These are phyloP conservation scores for Synergus itoensis DNA, from an alignment of 2,888 invertebrate species.

Conservation along the genomic window DNA sequence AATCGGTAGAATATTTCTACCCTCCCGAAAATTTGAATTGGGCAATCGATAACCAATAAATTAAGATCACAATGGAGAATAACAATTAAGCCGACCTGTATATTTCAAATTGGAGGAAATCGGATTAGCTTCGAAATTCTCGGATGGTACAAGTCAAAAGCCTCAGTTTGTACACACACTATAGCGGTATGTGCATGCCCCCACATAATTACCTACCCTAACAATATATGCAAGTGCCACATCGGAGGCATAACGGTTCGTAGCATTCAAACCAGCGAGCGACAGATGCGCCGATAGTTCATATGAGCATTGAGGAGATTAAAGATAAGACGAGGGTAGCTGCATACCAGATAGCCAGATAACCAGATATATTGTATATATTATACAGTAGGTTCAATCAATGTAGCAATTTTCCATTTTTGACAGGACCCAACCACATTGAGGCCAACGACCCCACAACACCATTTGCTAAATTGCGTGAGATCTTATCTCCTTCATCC, in stretches of 20 bases:
- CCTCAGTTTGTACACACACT: constrained; percentile 21
- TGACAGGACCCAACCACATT: constrained; percentile 46
- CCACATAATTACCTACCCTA: constrained; percentile 19
- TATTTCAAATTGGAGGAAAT: constrained; percentile 18
- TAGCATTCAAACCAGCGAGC: constrained; percentile 30
- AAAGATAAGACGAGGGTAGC: constrained; percentile 48
- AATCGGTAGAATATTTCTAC: background rate
- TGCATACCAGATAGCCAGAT: background rate
- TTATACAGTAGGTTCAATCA: constrained; percentile 31
- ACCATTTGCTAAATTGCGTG: constrained; percentile 50
- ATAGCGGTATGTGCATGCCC: constrained; percentile 6
- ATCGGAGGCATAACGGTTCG: constrained; percentile 39
- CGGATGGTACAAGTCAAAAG: constrained; percentile 20
- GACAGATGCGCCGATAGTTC: constrained; percentile 52
- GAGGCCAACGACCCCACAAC: constrained; percentile 37
- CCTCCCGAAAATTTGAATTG: background rate
- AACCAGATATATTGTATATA: background rate
- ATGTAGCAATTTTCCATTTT: constrained; percentile 53
- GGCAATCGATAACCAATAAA: background rate
- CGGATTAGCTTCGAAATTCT: constrained; percentile 18
- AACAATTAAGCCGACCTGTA: background rate
- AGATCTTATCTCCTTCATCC: constrained; percentile 53
- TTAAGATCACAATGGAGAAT: background rate
- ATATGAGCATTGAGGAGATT: constrained; percentile 48
- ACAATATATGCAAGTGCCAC: constrained; percentile 9